Evolutionary conservation across 2,888 invertebrate species (phyloP), one percentile per base, ranked within the genome.

Genomic region (Rotaria socialis): DNA sequence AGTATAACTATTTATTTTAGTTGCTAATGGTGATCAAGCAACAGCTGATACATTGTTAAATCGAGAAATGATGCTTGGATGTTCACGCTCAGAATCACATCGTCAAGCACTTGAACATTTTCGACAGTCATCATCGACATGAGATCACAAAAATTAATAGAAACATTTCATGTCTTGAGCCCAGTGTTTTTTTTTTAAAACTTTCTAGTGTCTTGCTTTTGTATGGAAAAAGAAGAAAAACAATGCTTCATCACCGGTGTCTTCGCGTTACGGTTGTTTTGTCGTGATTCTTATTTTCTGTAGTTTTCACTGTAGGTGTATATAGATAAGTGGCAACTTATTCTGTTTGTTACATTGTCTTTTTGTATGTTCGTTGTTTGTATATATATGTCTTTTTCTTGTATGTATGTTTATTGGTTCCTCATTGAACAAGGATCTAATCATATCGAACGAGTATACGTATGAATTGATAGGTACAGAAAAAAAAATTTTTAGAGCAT

Each of bases 41-140:
- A 80, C 80, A 80, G 80, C 80, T 47, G 80, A 80, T 47, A 80
- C 80, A 14, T n/a, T 80, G 10, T 47, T 80, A n/a, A 80, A 80
- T 80, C 80, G 80, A n/a, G 80, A 80, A 80, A 80, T 80, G 80
- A n/a, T 80, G 47, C 47, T 80, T 47, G 80, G 80, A 80, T 80
- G 80, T n/a, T 47, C 47, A 47, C 47, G 80, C 35, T 80, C 80
- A 0, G 80, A 80, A 47, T 80, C 80, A 22, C 80, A 80, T 47
- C 43, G 80, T n/a, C 47, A 43, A 47, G 80, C 24, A 41, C 80
- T n/a, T 24, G 80, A 80, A 47, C 80, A 80, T 80, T n/a, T 47
- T n/a, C 43, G 47, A 47, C 80, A 47, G 47, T 5, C n/a, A 80
- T 80, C 80, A 24, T 47, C 80, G 24, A 1, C 67, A 27, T 5